phyloP scores from a whole-genome alignment of 2,797 vertebrate genomes.

The Oreochromis mossambicus region DNA sequence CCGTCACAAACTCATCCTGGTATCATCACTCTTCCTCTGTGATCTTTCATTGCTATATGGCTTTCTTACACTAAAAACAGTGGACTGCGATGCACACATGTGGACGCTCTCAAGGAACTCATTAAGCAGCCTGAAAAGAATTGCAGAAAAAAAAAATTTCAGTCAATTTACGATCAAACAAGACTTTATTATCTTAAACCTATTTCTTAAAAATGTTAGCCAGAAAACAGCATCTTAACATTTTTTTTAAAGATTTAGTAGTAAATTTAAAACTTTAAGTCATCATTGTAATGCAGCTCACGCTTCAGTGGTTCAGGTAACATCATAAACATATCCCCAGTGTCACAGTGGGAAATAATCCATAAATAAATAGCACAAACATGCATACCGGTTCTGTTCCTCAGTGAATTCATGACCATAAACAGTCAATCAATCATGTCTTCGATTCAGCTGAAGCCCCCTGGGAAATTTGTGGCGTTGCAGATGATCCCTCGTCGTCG shows the following conservation, averaged over 20 bases:
- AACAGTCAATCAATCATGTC: constrained; percentile 22
- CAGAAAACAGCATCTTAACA: neutral
- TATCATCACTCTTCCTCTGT: neutral
- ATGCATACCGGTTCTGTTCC: neutral
- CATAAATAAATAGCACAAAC: neutral
- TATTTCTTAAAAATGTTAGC: neutral
- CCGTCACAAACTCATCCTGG: neutral
- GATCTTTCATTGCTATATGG: neutral
- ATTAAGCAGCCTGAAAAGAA: neutral
- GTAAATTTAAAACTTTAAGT: neutral
- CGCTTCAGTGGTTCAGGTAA: neutral
- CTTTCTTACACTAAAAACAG: neutral
- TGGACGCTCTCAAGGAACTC: neutral
- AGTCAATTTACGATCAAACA: neutral
- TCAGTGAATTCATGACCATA: neutral
- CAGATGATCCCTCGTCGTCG: neutral
- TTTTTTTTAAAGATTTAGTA: neutral
- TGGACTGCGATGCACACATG: neutral
- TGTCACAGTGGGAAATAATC: neutral
- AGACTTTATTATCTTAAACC: neutral
- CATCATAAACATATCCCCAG: neutral
- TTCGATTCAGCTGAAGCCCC: neutral
- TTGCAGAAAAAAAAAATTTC: neutral
- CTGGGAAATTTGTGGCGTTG: neutral
- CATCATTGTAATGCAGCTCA: neutral